Evolutionary conservation across 2,888 invertebrate genomes (phyloP).

Genomic region (Hyppa rectilinea): DNA sequence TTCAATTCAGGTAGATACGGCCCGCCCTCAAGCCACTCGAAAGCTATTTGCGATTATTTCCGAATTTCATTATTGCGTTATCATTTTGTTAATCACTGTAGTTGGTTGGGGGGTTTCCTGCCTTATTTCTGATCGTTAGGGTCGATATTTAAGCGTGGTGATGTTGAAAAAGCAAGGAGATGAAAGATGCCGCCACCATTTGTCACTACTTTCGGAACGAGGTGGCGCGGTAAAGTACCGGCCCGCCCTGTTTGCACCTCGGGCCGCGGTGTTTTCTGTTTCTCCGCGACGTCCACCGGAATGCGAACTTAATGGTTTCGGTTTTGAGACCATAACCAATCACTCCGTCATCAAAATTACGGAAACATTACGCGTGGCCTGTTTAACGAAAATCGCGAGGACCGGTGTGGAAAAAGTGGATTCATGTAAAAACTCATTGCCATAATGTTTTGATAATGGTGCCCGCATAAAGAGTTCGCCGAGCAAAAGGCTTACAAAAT

Average conservation of each 20-base stretch:
- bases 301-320: conserved; percentile 86
- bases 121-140: conserved; percentile 66
- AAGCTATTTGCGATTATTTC: conserved; percentile 89
- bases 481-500: conserved; percentile 62
- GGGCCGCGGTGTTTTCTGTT: conserved; percentile 77
- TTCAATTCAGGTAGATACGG: conserved; percentile 80
- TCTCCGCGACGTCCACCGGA: conserved; percentile 74
- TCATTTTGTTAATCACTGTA: conserved; percentile 82
- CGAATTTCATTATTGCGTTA: conserved; percentile 88
- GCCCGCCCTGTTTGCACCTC: conserved; percentile 88
- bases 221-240: conserved; percentile 84
- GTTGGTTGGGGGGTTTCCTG: conserved; percentile 55
- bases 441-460: conserved; percentile 60
- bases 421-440: conserved; percentile 58
- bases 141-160: conserved; percentile 70
- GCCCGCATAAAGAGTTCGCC: conserved; percentile 38
- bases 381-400: conserved; percentile 63
- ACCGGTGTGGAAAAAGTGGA: conserved; percentile 63
- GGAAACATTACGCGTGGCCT: conserved; percentile 75
- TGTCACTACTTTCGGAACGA: conserved; percentile 89
- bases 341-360: conserved; percentile 86
- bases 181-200: conserved; percentile 89
- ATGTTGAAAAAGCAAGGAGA: conserved; percentile 76
- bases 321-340: conserved; percentile 84
- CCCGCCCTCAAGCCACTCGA: conserved; percentile 78